Evolutionary conservation across 1,140 invertebrate species (phyloP), one percentile per base, ranked within the genome.

Genomic region (Phymastichus coffea): DNA sequence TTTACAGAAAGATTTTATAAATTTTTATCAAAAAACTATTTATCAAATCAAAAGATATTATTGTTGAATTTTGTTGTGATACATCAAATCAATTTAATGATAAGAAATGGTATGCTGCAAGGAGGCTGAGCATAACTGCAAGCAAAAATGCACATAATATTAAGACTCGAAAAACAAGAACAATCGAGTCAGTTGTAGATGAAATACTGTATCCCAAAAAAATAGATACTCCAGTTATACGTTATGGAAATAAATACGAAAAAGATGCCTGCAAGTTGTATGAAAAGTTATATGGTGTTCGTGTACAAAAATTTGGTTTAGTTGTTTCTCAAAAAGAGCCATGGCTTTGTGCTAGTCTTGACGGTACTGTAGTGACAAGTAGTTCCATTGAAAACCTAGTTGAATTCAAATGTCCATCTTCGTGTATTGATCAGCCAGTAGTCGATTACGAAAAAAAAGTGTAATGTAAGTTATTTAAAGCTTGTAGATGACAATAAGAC

Each of bases 61-160:
- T 70, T 63, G 51, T 71, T 68, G 61, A 67, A 69, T 61, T 70
- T 63, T 65, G 64, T 63, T 61, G 49, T 53, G 49, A 63, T 38
- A 71, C 72, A 64, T 47, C 66, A 40, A 44, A 65, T 14, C 64
- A 69, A 61, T 56, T 63, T 6, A 46, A 57, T 52, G 63, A 63
- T 63, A 23, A 59, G 25, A 41, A 66, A 22, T 69, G 63, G 63
- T 63, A 55, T 48, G 15, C 52, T 23, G 53, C 35, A 54, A 61
- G 67, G 54, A 17, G 38, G n/a, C 54, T 62, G 15, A 57, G 63
- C 60, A 38, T 67, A 47, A 63, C 65, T 48, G 58, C 61, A 26
- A 70, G 65, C 56, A 60, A 23, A 41, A 69, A 69, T 61, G 49
- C 57, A 30, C 64, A 69, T 52, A 55, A 51, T 51, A 69, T 70